phyloP scores from a whole-genome alignment of 2,888 invertebrate species.

The Hyppa rectilinea region DNA sequence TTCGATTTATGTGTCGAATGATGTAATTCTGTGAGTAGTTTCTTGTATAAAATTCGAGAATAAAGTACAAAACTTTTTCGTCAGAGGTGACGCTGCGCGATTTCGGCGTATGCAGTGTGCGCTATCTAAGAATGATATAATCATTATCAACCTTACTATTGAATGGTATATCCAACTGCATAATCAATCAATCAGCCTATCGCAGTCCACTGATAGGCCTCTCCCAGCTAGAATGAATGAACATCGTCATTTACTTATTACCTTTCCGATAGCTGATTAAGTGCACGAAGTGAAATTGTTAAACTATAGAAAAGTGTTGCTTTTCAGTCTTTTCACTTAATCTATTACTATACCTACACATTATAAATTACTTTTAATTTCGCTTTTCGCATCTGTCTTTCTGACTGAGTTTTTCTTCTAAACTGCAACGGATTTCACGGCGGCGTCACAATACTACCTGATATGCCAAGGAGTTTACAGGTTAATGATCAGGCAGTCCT shows the following conservation, averaged over 20 bases:
- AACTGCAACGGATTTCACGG: neutral
- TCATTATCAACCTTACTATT: neutral
- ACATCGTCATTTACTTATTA: too few species aligned
- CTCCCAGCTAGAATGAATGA: neutral
- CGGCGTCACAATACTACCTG: too few species aligned
- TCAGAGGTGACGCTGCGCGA: neutral
- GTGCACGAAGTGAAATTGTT: too few species aligned
- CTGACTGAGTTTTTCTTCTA: neutral
- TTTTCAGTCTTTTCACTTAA: neutral
- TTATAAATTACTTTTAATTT: too few species aligned
- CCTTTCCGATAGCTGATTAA: neutral
- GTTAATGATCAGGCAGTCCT: too few species aligned
- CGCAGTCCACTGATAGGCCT: neutral
- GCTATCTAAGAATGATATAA: neutral
- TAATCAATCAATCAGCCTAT: neutral
- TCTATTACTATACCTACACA: too few species aligned
- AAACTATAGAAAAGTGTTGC: neutral
- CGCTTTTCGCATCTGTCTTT: too few species aligned
- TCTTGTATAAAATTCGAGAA: slow-evolving; percentile 9
- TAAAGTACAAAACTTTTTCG: neutral
- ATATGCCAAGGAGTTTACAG: too few species aligned
- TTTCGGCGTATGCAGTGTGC: neutral
- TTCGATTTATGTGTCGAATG: slow-evolving; percentile 41
- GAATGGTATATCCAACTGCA: neutral
- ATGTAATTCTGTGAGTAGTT: slow-evolving; percentile 18